phyloP scores from a whole-genome alignment of 2,888 invertebrate species.

The Cremastinae sp. region DNA sequence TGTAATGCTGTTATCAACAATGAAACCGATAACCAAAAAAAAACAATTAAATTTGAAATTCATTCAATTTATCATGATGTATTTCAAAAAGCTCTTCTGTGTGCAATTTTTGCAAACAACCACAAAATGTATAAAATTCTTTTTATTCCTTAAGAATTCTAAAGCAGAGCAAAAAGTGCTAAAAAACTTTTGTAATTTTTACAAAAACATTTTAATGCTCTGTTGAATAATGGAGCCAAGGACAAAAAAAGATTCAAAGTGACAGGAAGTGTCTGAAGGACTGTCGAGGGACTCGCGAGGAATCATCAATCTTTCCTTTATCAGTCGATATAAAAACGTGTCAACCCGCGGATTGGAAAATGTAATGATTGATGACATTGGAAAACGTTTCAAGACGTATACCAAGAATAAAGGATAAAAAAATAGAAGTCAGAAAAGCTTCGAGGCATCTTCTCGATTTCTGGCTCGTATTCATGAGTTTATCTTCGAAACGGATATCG shows the following conservation, averaged over 20 bases:
- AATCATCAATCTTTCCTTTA: constrained; percentile 65
- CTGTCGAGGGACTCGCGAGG: not conserved
- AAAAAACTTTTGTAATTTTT: not conserved
- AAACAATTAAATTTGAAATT: no score
- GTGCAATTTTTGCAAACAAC: no score
- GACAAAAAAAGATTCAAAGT: not conserved
- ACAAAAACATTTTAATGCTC: not conserved
- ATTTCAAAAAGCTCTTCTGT: no score
- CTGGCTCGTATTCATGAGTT: constrained; percentile 10
- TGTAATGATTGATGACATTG: constrained; percentile 63
- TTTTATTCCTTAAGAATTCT: no score
- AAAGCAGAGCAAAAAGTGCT: no score
- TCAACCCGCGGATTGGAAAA: constrained; percentile 13
- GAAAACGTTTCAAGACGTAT: constrained; percentile 14
- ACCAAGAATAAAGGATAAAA: constrained; percentile 4
- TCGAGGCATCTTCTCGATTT: constrained; percentile 9
- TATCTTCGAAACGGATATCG: not conserved
- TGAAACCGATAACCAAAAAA: no score
- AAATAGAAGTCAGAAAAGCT: no score
- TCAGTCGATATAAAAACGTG: constrained; percentile 50
- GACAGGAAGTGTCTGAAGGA: not conserved
- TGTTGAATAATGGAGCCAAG: not conserved
- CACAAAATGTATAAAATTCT: no score
- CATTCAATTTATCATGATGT: no score
- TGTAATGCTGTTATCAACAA: no score